Conservation (phyloP, 2,797 vertebrate species). For the Halcyon smyrnensis region DNA sequence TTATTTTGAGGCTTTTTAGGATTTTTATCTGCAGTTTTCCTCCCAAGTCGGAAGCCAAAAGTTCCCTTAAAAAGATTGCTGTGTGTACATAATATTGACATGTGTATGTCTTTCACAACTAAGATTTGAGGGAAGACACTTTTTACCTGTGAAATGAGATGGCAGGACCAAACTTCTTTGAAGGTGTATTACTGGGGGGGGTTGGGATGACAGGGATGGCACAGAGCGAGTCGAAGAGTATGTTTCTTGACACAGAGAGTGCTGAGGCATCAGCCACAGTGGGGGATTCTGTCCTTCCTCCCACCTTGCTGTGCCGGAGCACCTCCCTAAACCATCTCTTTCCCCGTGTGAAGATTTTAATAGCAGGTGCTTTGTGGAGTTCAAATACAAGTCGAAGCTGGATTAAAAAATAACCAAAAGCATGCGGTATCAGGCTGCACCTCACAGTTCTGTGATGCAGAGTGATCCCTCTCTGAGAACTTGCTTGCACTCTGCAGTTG, state of each 20-base stretch:
- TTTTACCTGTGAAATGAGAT: background rate
- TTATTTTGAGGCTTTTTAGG: background rate
- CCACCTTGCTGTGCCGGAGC: background rate
- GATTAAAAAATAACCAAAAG: background rate
- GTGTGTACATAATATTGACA: background rate
- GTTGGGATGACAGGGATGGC: background rate
- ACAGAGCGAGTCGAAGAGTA: background rate
- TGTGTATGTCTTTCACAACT: background rate
- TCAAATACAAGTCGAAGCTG: background rate
- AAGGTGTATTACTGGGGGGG: background rate
- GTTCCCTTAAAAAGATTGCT: accelerated
- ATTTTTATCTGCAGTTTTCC: background rate
- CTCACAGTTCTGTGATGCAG: background rate
- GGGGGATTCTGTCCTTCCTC: background rate
- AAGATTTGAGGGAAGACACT: background rate
- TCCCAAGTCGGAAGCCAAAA: background rate
- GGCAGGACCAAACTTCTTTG: background rate
- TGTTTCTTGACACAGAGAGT: accelerated
- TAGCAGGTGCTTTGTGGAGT: background rate
- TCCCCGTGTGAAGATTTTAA: background rate
- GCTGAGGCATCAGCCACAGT: accelerated
- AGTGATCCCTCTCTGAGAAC: background rate
- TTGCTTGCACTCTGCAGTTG: background rate
- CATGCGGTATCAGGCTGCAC: background rate
- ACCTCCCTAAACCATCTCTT: background rate